Base-by-base conservation (phyloP, 2,797 vertebrate genomes). In the Labroides dimidiatus region DNA sequence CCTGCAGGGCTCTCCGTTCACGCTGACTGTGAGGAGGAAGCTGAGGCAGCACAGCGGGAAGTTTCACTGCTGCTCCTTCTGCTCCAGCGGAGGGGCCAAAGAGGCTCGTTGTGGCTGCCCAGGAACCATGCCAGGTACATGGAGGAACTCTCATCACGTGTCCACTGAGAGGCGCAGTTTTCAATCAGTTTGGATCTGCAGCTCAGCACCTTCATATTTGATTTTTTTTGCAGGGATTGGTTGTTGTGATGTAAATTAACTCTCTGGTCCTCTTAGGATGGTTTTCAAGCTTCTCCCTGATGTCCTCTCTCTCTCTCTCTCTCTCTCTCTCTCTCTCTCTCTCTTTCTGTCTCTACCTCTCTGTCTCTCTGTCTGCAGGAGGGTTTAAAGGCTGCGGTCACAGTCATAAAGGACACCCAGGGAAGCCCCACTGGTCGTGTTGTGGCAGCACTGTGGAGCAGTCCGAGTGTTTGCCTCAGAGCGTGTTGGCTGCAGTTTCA, bases 371-470 rank as follows among this genome's bases (percentile, higher is more conserved):
- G 37, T 44, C 24, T 56, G n/a, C 89, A 99, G 97, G 97, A 80
- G 96, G 97, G n/a, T 98, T 96, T 82, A 94, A 95, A 86, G 97
- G 97, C 75, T 99, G 97, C 49, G 97, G 97, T 45, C 97, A 98
- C 0, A 89, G 96, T 24, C 97, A 98, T 82, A 96, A 92, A 82
- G 96, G 96, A 49, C 97, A 98, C 77, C 97, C 97, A 0, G 95
- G 97, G 17, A 95, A 93, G 78, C 91, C 92, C 0, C 97, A 97
- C 88, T 99, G 97, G 97, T 99, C 96, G 0, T 99, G 97, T 84
- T 99, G 97, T 64, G 97, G 96, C 59, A 95, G 90, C 72, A 91
- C 95, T 0, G 60, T 63, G 0, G 94, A 97, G 90, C 91, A 80
- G 61, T 96, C 96, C 0, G 96, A 97, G 69, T 98, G 97, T 77